Evolutionary conservation across 2,888 invertebrate species (phyloP), one percentile per base, ranked within the genome.

Genomic region (Helleia helle): DNA sequence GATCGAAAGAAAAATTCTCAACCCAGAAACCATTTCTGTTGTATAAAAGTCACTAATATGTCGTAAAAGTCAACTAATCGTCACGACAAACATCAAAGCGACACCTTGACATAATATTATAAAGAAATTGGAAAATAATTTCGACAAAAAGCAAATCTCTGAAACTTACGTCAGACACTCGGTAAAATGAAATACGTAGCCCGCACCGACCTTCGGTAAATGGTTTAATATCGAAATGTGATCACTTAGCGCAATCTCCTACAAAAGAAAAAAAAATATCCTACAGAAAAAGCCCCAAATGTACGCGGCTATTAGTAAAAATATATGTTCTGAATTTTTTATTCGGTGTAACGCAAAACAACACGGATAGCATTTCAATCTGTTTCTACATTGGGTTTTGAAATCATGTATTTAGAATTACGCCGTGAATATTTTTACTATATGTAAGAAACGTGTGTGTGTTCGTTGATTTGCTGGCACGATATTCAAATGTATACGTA

Each of bases 201-300:
- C 75, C 65, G 73, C 70, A 72, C 77, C 64, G 80, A 79, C 79
- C 79, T 76, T 75, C 77, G 71, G 76, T 76, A 81, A 83, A 83
- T 80, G 83, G 81, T 80, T 81, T 83, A 83, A 84, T 84, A 84
- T 83, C 83, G 83, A 83, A 84, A 84, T 83, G 84, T 83, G 83
- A 81, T 84, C 83, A 84, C 83, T 83, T 84, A 83, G 83, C 79
- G 80, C 79, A 81, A 83, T 83, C 83, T 83, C 80, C 72, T 72
- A 80, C 79, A 80, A 81, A 76, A 74, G 74, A 72, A 73, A 75
- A 70, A n/a, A 66, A 71, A 72, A 76, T 69, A 67, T 45, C 70
- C 65, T 67, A 72, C n/a, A n/a, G n/a, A 69, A 66, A 67, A 68
- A 65, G 57, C 64, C 59, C 62, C 62, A 56, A 72, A 74, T 65